Base-by-base conservation (phyloP, 2,888 invertebrate species). In the Empis stercorea region DNA sequence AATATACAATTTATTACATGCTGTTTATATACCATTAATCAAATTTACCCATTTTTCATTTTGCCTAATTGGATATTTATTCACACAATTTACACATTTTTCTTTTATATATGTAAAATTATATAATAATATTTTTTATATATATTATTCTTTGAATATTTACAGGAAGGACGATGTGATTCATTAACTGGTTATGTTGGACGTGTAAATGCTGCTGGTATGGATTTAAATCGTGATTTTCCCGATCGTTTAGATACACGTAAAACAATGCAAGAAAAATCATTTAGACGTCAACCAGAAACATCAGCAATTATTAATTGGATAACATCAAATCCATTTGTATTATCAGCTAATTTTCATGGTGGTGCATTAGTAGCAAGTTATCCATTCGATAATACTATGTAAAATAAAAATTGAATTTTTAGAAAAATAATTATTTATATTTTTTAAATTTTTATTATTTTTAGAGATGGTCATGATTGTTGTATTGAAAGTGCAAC, bases 311-410 rank as follows among this genome's bases (percentile, higher is more conserved):
- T 94, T 57, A 93, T 94, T 76, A 77, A 80, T 37, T 96, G 94
- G 94, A 84, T 95, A 40, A 72, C 81, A 46, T 76, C 78, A 11
- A 80, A 85, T 58, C 91, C 89, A 46, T 96, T 95, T 65, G 93
- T 94, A 30, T 73, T 95, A 43, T 95, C 94, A 0, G 94, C 87
- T 2, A 96, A 95, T 68, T 75, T 95, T 43, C 95, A 95, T 64
- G 95, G 93, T n/a, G 95, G 95, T 3, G 92, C 96, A 32, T 76
- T 99, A 1, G 97, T 99, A 2, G 96, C 95, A 45, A 97, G 96
- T 66, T 99, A 96, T 71, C 99, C 99, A 0, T 99, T 79, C 62
- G 96, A 94, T 68, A 84, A 91, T 65, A 82, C 84, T 14, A 75
- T 75, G 87, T 86, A 71, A 70, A 68, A 65, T 38, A 48, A 45